These are phyloP conservation scores for Pardalotus punctatus DNA, from an alignment of 2,113 vertebrate genomes.

Conservation along the genomic window DNA sequence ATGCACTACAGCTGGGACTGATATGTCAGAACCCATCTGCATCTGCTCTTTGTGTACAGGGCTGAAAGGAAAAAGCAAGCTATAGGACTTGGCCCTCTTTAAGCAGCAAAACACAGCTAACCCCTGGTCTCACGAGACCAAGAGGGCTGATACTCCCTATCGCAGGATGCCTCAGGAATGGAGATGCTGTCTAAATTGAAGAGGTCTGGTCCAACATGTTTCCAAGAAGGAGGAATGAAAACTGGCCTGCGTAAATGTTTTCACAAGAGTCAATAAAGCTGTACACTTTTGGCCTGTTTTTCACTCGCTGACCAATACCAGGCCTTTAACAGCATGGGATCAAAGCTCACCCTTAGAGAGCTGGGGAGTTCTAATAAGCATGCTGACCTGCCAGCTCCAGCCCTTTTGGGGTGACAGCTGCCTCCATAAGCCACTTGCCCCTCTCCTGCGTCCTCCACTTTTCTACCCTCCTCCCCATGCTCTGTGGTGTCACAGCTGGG, in stretches of 20 bases:
- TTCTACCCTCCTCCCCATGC: not conserved
- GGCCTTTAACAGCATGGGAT: not conserved
- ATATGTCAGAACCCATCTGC: not conserved
- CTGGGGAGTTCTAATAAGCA: not conserved
- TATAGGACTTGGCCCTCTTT: constrained; percentile 17
- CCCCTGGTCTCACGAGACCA: not conserved
- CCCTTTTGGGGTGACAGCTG: not conserved
- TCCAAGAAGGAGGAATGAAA: not conserved
- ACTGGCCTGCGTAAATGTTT: not conserved
- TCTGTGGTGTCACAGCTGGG: not conserved
- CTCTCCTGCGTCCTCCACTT: not conserved
- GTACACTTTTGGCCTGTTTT: not conserved
- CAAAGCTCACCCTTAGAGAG: not conserved
- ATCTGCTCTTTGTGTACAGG: not conserved
- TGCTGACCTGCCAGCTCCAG: not conserved
- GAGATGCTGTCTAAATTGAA: not conserved
- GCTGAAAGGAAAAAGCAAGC: not conserved
- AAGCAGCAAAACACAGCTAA: not conserved
- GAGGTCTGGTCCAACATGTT: not conserved
- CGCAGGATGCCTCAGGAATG: not conserved
- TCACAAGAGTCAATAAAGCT: not conserved
- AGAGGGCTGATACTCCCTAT: not conserved
- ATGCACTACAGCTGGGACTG: not conserved
- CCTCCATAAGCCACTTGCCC: not conserved
- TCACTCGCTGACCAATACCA: not conserved